Base-by-base conservation (phyloP, 2,888 invertebrate genomes). In the Stramonita haemastoma region DNA sequence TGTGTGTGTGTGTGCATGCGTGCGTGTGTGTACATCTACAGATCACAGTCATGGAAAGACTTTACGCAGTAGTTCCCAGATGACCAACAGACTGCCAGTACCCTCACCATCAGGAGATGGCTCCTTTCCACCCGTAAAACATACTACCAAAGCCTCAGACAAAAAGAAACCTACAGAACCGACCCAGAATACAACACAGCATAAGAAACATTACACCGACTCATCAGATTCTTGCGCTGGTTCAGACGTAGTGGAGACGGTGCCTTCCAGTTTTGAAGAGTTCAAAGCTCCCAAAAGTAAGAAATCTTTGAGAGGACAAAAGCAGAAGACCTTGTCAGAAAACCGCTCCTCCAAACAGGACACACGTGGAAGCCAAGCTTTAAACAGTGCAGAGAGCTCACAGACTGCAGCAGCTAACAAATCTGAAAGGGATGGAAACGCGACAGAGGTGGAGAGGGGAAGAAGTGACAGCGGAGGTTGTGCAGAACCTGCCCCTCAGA, bases 261-360 rank as follows among this genome's bases (percentile, higher is more conserved):
- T 66, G n/a, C 66, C 83, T n/a, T 83, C 88, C 26, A 88, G 88
- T 83, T 79, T 88, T 29, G 88, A 88, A 36, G 88, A 88, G 26
- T 88, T 88, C 81, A 88, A 88, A 32, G 60, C 56, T 11, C 56
- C 88, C 26, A 88, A 22, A 57, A 22, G 88, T 66, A 60, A 83
- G n/a, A 88, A 66, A 70, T 13, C 32, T 34, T 19, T 60, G 56
- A 86, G 1, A 6, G 86, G 86, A n/a, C 19, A 29, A 66, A n/a
- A 34, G 8, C n/a, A 86, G 32, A 60, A 66, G 34, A 26, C 84
- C 4, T 11, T 26, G 22, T 83, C 81, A 83, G 46, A 83, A 36
- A 4, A 8, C 36, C 29, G 8, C 8, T 46, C 79, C 32, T 79
- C 46, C 0, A 83, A 22, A 83, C 81, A 36, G 36, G 36, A 19